phyloP scores from a whole-genome alignment of 2,797 vertebrate species.

The Lithobates pipiens region DNA sequence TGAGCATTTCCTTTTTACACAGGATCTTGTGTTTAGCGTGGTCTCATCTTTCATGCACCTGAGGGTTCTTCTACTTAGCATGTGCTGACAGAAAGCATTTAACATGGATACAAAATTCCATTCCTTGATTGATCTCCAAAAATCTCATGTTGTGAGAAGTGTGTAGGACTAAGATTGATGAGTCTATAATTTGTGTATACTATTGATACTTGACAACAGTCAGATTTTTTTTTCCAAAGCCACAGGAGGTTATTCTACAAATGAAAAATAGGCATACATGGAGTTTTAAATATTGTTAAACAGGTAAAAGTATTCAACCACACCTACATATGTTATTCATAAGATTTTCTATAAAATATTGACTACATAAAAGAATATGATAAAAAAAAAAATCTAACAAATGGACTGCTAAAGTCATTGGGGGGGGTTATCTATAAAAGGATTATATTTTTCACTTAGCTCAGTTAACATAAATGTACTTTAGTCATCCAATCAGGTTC shows the following conservation, averaged over 20 bases:
- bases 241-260: neutral
- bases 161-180: conserved; percentile 36
- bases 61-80: conserved; percentile 18
- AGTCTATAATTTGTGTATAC: conserved; percentile 52
- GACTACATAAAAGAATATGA: too few species aligned
- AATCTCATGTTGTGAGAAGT: conserved; percentile 41
- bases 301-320: neutral
- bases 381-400: too few species aligned
- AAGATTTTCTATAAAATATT: too few species aligned
- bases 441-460: too few species aligned
- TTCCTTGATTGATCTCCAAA: conserved; percentile 26
- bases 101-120: conserved; percentile 39
- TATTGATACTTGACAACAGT: conserved; percentile 14
- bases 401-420: too few species aligned
- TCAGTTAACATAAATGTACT: too few species aligned
- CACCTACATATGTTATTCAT: neutral
- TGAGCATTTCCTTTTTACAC: neutral
- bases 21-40: neutral
- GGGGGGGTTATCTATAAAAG: too few species aligned
- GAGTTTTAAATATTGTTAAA: neutral
- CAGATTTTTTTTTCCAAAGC: conserved; percentile 15
- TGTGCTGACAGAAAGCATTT: conserved; percentile 51
- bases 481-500: neutral
- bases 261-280: neutral
- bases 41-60: conserved; percentile 49